Percentiles rank a stretch among this genome's conserved stretches.
Conservation (phyloP, 2,888 invertebrate genomes). For the Anagyrus pseudococci region DNA sequence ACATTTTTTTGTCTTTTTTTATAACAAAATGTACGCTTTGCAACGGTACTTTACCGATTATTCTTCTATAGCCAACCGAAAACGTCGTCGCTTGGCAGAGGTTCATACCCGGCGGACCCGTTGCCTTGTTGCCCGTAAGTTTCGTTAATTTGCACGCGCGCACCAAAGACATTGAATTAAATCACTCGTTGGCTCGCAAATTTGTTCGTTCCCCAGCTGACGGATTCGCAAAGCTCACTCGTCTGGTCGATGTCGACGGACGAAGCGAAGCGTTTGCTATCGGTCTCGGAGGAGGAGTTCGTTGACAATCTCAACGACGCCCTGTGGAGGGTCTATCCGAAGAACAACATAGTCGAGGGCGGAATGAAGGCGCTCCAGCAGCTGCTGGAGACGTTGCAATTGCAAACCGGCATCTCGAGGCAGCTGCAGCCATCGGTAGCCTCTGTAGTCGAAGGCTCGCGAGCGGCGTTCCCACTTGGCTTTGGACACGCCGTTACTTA, state of each 20-base stretch:
- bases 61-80: constrained; percentile 66
- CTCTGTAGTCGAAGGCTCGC: constrained; percentile 67
- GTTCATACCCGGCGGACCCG: constrained; percentile 89
- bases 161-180: too few species aligned
- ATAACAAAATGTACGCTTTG: too few species aligned
- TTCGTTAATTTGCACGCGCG: too few species aligned
- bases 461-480: constrained; percentile 91
- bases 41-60: neutral
- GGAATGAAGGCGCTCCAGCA: constrained; percentile 66
- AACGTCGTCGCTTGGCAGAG: constrained; percentile 96
- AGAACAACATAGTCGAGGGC: constrained; percentile 65
- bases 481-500: constrained; percentile 91
- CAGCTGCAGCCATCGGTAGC: constrained; percentile 77
- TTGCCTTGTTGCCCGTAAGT: constrained; percentile 86
- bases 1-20: too few species aligned
- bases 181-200: too few species aligned
- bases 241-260: constrained; percentile 88
- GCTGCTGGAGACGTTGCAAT: constrained; percentile 59
- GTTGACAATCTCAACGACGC: constrained; percentile 88
- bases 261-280: constrained; percentile 77
- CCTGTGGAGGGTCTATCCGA: constrained; percentile 73
- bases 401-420: constrained; percentile 63
- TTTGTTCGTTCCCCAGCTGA: constrained; percentile 64
- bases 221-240: constrained; percentile 80
- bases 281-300: constrained; percentile 79